Conservation (phyloP, 2,888 invertebrate genomes). For the Ypsolopha sequella region DNA sequence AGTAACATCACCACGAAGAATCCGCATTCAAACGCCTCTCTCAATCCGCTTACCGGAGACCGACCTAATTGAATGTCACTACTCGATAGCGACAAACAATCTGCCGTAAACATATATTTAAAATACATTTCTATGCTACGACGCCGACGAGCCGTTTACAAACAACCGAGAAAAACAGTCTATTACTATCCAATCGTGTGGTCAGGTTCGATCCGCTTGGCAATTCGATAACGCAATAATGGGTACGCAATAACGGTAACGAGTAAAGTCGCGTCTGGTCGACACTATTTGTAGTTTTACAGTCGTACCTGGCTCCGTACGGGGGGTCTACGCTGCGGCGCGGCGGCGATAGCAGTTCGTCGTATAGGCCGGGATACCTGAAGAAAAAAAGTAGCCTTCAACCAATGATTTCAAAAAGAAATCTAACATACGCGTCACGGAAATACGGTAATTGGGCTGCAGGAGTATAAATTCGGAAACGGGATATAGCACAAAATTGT, state of each 20-base stretch:
- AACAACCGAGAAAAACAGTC: neutral
- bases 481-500: too few species aligned
- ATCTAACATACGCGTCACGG: too few species aligned
- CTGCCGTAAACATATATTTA: neutral
- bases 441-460: too few species aligned
- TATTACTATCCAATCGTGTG: neutral
- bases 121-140: neutral
- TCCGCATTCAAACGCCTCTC: neutral
- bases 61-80: neutral
- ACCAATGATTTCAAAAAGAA: too few species aligned
- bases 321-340: constrained; percentile 62
- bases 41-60: too few species aligned
- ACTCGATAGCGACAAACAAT: neutral
- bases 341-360: constrained; percentile 63
- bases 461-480: too few species aligned
- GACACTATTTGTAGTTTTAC: constrained; percentile 39
- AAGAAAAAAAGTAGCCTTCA: constrained; percentile 8
- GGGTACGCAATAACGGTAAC: constrained; percentile 23
- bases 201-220: constrained; percentile 54
- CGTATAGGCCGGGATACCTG: constrained; percentile 60
- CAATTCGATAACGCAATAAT: constrained; percentile 37
- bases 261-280: constrained; percentile 24
- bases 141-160: neutral
- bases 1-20: neutral
- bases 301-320: constrained; percentile 67